These are phyloP conservation scores for Hystrix brachyura DNA, from an alignment of 2,113 vertebrate species.

Conservation along the genomic window DNA sequence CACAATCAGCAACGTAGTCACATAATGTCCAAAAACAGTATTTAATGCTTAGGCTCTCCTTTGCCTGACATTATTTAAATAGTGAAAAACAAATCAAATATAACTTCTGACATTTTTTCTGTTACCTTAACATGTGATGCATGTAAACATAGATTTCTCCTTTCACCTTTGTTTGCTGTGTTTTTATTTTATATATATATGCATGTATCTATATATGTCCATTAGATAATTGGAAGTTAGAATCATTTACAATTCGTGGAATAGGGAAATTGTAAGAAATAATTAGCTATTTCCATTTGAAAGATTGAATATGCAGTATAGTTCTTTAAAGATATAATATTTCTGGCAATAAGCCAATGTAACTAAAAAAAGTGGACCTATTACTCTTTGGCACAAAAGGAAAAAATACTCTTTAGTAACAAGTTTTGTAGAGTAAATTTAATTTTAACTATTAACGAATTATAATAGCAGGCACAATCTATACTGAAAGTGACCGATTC, in stretches of 20 bases:
- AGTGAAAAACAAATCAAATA: not conserved
- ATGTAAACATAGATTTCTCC: not conserved
- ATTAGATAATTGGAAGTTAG: not conserved
- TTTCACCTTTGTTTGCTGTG: not conserved
- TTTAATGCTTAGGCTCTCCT: not conserved
- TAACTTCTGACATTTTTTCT: not conserved
- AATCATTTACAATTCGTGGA: not conserved
- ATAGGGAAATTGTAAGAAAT: not conserved
- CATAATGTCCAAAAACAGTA: not conserved
- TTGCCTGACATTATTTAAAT: conserved; percentile 37
- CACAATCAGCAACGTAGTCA: not conserved
- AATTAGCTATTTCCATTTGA: not conserved
- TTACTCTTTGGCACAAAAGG: not conserved
- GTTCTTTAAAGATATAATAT: not conserved
- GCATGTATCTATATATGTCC: not conserved
- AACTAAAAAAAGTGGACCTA: not conserved
- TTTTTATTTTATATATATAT: not conserved
- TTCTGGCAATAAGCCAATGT: not conserved
- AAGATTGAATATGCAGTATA: not conserved
- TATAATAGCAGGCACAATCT: not conserved
- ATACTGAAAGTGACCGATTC: not conserved
- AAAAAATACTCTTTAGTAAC: not conserved
- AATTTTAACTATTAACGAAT: not conserved
- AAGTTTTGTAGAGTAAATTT: not conserved
- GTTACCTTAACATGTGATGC: not conserved